Evolutionary conservation across 2,113 vertebrate species (phyloP).

Genomic region (Pelobates fuscus): DNA sequence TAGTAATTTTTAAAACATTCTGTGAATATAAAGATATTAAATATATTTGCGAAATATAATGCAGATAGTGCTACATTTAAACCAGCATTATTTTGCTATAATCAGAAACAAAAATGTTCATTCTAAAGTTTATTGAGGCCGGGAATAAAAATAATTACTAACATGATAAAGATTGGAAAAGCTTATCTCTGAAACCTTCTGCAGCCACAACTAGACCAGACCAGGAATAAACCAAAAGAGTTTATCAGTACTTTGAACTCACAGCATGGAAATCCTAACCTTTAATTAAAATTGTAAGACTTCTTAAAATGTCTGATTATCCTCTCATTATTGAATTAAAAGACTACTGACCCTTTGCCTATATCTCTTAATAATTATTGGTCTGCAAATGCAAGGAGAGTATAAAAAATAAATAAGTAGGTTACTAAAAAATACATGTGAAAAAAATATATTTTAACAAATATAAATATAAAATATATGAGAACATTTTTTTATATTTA

Average conservation of each 20-base stretch:
- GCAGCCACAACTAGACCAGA: constrained; percentile 1
- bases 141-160: constrained; percentile 8
- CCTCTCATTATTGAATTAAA: constrained; percentile 42
- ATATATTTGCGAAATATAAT: too few relatives aligned
- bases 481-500: too few relatives aligned
- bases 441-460: too few relatives aligned
- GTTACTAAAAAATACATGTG: too few relatives aligned
- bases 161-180: neutral
- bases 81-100: too few relatives aligned
- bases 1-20: too few relatives aligned
- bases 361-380: neutral
- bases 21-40: too few relatives aligned
- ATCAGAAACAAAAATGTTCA: neutral
- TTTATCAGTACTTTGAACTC: constrained; percentile 33
- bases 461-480: neutral
- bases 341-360: constrained; percentile 13
- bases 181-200: constrained; percentile 33
- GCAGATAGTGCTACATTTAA: too few relatives aligned
- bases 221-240: neutral
- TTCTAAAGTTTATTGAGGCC: neutral
- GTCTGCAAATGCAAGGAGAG: neutral
- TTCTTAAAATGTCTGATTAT: constrained; percentile 20
- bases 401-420: too few relatives aligned
- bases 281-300: constrained; percentile 34
- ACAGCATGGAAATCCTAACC: constrained; percentile 14